Evolutionary conservation across 2,888 invertebrate species (phyloP), one percentile per base, ranked within the genome.

Genomic region (Thyatira batis): DNA sequence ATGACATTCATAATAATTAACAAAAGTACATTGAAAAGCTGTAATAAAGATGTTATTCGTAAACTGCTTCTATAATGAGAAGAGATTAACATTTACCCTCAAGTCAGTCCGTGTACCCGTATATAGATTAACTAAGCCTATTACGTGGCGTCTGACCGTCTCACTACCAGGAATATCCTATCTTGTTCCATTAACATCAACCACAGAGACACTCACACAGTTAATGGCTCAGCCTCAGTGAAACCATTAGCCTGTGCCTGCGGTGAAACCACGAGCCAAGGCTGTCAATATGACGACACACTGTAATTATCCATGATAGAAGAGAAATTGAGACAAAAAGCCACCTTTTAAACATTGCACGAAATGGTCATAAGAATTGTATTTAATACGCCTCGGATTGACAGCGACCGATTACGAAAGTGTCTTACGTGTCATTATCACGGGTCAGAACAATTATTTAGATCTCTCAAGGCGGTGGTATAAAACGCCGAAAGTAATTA

Each of bases 241-340:
- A 74, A 77, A 70, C 63, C 60, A 60, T 66, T 65, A 66, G 48
- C 49, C 53, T 44, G 39, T 17, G 39, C 6, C 17, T 17, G 25
- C 27, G 59, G 69, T 66, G 74, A 79, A 80, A 78, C 64, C 61
- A 55, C 50, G 49, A 57, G 45, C 63, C 76, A 80, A 78, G 80
- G 80, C 67, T 78, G 58, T 9, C 58, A 43, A 59, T 61, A 58
- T 80, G 78, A 72, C 77, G 71, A 66, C 76, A 79, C 57, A 57
- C 2, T 62, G 70, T 70, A 70, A 72, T 73, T 69, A 68, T 70
- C 66, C 65, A 53, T 61, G 64, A 63, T 65, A 67, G 67, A 76
- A 73, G 72, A 67, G 67, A 76, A 73, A 73, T 69, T 69, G 54
- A 67, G 52, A 66, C 63, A 74, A 76, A 73, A 76, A 69, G 2